Evolutionary conservation across 2,888 invertebrate species (phyloP).

Genomic region (Rhynchonema sp.): DNA sequence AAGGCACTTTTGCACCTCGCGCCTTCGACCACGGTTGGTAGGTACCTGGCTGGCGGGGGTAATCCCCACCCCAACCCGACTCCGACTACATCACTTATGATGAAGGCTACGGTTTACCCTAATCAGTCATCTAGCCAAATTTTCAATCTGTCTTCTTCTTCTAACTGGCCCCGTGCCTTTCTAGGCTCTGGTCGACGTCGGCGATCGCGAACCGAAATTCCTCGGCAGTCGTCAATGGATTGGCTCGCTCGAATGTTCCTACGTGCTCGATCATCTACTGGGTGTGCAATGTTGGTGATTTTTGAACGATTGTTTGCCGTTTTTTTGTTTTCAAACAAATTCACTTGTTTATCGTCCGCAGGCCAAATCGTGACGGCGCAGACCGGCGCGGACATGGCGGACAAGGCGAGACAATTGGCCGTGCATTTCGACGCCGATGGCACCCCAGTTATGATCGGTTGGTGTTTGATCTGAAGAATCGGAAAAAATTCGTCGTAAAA

Average conservation of each 20-base stretch:
- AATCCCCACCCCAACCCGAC: too few relatives aligned
- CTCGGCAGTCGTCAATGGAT: slow-evolving; percentile 87
- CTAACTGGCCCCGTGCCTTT: too few relatives aligned
- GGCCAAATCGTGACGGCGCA: slow-evolving; percentile 64
- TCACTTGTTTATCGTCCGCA: slow-evolving; percentile 31
- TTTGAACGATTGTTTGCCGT: too few relatives aligned
- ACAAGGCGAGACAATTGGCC: slow-evolving; percentile 57
- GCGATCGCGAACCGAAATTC: slow-evolving; percentile 70
- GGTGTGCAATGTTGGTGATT: slow-evolving; percentile 27
- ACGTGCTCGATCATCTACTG: slow-evolving; percentile 60
- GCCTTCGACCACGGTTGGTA: too few relatives aligned
- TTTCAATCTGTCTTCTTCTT: too few relatives aligned
- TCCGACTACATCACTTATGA: too few relatives aligned
- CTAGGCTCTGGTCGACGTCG: slow-evolving; percentile 73
- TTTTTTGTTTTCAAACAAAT: too few relatives aligned
- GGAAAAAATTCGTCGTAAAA: too few relatives aligned
- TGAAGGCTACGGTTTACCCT: too few relatives aligned
- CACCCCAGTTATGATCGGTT: slow-evolving; percentile 94
- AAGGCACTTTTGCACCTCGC: too few relatives aligned
- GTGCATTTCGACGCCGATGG: slow-evolving; percentile 80
- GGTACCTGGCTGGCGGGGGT: too few relatives aligned
- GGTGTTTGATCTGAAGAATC: neutral
- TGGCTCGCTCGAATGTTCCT: slow-evolving; percentile 88
- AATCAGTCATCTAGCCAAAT: too few relatives aligned
- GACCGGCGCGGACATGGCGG: slow-evolving; percentile 53